These are phyloP conservation scores for Sarcophaga subvicina DNA, from an alignment of 2,888 invertebrate species.

Conservation along the genomic window DNA sequence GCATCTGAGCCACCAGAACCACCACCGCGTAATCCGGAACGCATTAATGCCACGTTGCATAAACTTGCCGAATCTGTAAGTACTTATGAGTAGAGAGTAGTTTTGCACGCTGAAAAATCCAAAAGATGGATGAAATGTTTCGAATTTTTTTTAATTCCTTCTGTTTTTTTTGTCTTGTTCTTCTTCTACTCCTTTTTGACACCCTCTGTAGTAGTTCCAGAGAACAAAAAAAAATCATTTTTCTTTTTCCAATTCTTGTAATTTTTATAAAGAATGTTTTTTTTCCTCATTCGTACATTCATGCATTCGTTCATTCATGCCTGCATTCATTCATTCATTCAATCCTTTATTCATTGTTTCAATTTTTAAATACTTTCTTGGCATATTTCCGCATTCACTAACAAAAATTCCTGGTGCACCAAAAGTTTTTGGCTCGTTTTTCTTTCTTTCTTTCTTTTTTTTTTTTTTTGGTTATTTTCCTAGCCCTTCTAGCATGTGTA, in stretches of 20 bases:
- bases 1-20: conserved; percentile 82
- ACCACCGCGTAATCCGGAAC: conserved; percentile 82
- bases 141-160: no score
- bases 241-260: no score
- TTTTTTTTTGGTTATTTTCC: background rate
- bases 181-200: no score
- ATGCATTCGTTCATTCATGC: conserved; percentile 11
- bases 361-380: conserved; percentile 34
- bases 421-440: conserved; percentile 39
- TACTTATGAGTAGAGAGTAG: conserved; percentile 72
- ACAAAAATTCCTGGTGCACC: conserved; percentile 21
- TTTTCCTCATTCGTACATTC: conserved; percentile 5
- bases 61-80: conserved; percentile 82
- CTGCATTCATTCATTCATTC: conserved; percentile 9
- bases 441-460: background rate
- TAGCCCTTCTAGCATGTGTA: background rate
- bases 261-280: conserved; percentile 17
- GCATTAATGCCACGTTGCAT: conserved; percentile 82
- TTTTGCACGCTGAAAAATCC: background rate
- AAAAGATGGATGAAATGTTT: background rate
- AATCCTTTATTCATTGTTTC: conserved; percentile 2
- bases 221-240: no score
- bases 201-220: no score
- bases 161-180: background rate
- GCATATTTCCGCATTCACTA: conserved; percentile 43